Evolutionary conservation across 2,888 invertebrate genomes (phyloP).

Genomic region (Drosophila barbarae): DNA sequence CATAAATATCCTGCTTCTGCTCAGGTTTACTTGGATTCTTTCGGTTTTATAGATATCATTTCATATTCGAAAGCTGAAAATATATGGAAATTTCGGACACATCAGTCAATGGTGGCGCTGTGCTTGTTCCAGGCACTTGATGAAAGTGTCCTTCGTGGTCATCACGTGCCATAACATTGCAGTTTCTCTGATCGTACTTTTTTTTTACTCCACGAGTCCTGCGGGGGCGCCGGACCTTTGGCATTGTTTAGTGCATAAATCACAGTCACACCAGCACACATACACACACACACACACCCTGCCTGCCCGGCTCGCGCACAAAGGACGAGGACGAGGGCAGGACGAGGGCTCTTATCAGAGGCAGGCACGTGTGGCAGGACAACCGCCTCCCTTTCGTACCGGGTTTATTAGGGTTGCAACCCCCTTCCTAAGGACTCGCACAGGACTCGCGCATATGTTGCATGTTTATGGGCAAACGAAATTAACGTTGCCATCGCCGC

Average conservation of each 20-base stretch:
- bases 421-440: not conserved
- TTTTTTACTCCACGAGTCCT: not conserved
- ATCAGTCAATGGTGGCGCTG: slow-evolving; percentile 8
- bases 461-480: slow-evolving; percentile 72
- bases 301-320: not conserved
- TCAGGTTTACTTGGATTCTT: too few relatives aligned
- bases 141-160: slow-evolving; percentile 39
- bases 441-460: slow-evolving; percentile 60
- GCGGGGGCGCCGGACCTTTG: slow-evolving; percentile 16
- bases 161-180: slow-evolving; percentile 42
- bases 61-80: not conserved
- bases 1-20: not conserved
- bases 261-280: slow-evolving; percentile 50
- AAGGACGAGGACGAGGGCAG: slow-evolving; percentile 9
- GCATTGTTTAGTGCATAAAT: slow-evolving; percentile 69
- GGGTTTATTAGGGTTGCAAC: slow-evolving; percentile 68
- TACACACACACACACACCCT: slow-evolving; percentile 18
- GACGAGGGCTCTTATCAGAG: slow-evolving; percentile 53
- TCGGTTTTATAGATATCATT: not conserved
- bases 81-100: not conserved
- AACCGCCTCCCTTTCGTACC: slow-evolving; percentile 21
- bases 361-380: slow-evolving; percentile 59
- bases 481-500: slow-evolving; percentile 67
- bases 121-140: slow-evolving; percentile 27
- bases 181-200: slow-evolving; percentile 6